Base-by-base conservation (phyloP, 1,140 invertebrate species). In the Xylocopa sonorina region DNA sequence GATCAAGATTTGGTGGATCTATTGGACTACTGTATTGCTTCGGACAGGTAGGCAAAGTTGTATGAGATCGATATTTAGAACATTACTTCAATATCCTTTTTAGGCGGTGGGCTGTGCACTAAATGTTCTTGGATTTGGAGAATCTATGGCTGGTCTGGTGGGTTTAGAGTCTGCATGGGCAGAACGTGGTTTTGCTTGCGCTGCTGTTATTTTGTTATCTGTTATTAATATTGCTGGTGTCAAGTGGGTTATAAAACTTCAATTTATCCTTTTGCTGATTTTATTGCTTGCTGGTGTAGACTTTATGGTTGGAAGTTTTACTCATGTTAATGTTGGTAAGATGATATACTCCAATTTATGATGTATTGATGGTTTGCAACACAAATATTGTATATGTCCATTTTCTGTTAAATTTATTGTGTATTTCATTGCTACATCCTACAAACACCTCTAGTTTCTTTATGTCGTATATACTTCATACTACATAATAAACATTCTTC, bases 11-110 rank as follows among this genome's bases (percentile, higher is more conserved):
- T 90, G 98, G 98, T 12, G 98, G 97, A 24, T 96, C 98, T 62
- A 94, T 99, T 24, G 98, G 98, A 60, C 92, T 99, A 68, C 93
- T 99, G 5, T 99, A 99, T 91, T 98, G 98, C 90, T 99, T 99
- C 94, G 98, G 98, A 84, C 98, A 98, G 94, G 97, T 97, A 93
- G 90, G 78, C 46, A 29, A 57, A 46, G 78, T 81, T 81, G 60
- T 76, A 57, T 57, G 66, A 27, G 41, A 27, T 27, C 14, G n/a
- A 41, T 29, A 63, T 38, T 64, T 43, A 29, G 51, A 62, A 67
- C 12, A 83, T 66, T 64, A 34, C 48, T 82, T 80, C 78, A 63
- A 53, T 78, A 78, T 71, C 81, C 84, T 83, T 88, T 92, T 81
- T 89, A 98, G 97, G 97, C 98, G 79, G 98, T 99, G 1, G 97